These are phyloP conservation scores for Pelodiscus sinensis DNA, from an alignment of 2,113 vertebrate species.

Conservation along the genomic window DNA sequence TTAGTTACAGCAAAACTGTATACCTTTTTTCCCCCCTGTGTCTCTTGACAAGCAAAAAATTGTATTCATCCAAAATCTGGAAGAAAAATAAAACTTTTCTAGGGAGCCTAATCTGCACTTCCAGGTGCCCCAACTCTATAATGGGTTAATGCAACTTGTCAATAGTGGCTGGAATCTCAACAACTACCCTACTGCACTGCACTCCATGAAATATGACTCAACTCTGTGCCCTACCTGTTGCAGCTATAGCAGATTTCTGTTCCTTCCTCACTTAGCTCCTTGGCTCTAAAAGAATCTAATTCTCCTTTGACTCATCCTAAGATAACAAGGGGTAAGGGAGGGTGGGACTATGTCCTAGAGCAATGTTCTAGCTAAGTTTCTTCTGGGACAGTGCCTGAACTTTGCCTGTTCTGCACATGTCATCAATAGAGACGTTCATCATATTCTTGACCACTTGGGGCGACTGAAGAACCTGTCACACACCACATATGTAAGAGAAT, in stretches of 20 bases:
- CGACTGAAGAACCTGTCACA: too few relatives aligned
- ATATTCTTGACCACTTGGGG: background rate
- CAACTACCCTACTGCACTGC: background rate
- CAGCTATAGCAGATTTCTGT: accelerated
- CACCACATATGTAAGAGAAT: background rate
- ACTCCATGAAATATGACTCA: background rate
- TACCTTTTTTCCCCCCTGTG: background rate
- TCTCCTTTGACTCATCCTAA: background rate
- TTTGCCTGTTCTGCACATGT: background rate
- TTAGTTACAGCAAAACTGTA: background rate
- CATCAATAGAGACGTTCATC: background rate
- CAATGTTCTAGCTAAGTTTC: background rate
- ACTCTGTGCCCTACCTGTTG: background rate
- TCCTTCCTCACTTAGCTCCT: background rate
- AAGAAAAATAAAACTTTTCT: background rate
- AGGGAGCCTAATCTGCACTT: background rate
- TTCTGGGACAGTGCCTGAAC: accelerated
- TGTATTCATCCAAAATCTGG: background rate
- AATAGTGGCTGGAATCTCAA: background rate
- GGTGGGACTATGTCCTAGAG: background rate
- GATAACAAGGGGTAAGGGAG: background rate
- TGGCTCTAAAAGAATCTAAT: background rate
- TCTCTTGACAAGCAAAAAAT: background rate
- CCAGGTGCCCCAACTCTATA: background rate
- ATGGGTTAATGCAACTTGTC: background rate